Conservation (phyloP, 2,113 vertebrate species). For the Nibea coibor region DNA sequence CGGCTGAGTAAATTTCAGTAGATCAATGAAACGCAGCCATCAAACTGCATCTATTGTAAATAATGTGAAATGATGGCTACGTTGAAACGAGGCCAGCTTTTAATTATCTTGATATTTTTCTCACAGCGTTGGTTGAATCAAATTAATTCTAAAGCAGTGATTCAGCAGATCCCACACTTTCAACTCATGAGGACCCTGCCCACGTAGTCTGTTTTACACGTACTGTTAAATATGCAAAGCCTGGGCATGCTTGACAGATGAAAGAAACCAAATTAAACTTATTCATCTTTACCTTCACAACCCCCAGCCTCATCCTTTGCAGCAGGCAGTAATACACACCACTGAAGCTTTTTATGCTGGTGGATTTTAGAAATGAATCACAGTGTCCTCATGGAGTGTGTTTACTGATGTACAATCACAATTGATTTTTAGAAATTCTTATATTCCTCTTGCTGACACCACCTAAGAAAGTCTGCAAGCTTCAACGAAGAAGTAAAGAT, state of each 20-base stretch:
- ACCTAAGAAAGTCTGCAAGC: slow-evolving; percentile 28
- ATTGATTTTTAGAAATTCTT: slow-evolving; percentile 44
- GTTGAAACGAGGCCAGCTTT: slow-evolving; percentile 5
- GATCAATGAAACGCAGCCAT: neutral
- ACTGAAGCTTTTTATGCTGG: slow-evolving; percentile 23
- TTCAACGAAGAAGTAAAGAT: slow-evolving; percentile 42
- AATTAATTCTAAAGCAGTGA: slow-evolving; percentile 55
- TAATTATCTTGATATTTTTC: slow-evolving; percentile 51
- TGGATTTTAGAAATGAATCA: slow-evolving; percentile 2
- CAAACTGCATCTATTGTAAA: neutral
- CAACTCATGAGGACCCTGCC: slow-evolving; percentile 50
- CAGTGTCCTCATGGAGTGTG: slow-evolving; percentile 2
- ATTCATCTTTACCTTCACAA: slow-evolving; percentile 56
- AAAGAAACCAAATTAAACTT: slow-evolving; percentile 70
- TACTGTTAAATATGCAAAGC: slow-evolving; percentile 68
- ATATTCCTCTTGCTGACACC: slow-evolving; percentile 50
- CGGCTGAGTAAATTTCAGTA: neutral
- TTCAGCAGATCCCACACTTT: slow-evolving; percentile 56
- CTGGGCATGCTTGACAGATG: slow-evolving; percentile 64
- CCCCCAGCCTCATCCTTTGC: slow-evolving; percentile 25
- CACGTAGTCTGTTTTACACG: slow-evolving; percentile 54
- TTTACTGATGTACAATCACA: slow-evolving; percentile 50
- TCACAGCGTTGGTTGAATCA: slow-evolving; percentile 27
- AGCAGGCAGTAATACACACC: slow-evolving; percentile 26
- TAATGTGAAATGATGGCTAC: neutral